Conservation (phyloP, 2,888 invertebrate species). For the Agapetus fuscipes region DNA sequence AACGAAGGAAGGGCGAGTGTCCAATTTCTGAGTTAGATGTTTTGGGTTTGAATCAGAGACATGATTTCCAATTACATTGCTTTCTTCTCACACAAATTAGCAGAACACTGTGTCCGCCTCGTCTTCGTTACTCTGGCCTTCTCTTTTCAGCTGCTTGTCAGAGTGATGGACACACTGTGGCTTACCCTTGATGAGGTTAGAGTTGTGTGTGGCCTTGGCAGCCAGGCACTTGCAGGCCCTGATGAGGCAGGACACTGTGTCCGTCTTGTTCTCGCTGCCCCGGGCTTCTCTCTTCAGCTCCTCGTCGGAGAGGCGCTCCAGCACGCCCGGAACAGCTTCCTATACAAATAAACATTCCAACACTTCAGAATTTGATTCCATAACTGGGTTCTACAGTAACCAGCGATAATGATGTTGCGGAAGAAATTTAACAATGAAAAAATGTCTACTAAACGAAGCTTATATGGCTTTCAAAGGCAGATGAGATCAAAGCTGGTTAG, state of each 20-base stretch:
- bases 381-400: too few species aligned
- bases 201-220: slow-evolving; percentile 72
- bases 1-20: too few species aligned
- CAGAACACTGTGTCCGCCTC: slow-evolving; percentile 94
- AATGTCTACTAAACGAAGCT: too few species aligned
- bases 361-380: too few species aligned
- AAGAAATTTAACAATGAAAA: too few species aligned
- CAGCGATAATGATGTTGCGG: too few species aligned
- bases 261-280: slow-evolving; percentile 87
- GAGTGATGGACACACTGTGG: slow-evolving; percentile 60
- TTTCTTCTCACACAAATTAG: slow-evolving; percentile 2
- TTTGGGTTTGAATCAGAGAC: too few species aligned
- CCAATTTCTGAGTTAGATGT: too few species aligned
- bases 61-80: too few species aligned
- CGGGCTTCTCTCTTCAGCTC: slow-evolving; percentile 94
- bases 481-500: too few species aligned
- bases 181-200: slow-evolving; percentile 55
- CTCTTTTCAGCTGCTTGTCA: slow-evolving; percentile 91
- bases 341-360: slow-evolving; percentile 33
- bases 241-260: slow-evolving; percentile 89
- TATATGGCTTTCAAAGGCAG: too few species aligned
- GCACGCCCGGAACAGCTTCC: slow-evolving; percentile 83
- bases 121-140: slow-evolving; percentile 87
- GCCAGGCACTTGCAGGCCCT: slow-evolving; percentile 87
- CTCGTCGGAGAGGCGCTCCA: slow-evolving; percentile 90